Base-by-base conservation (phyloP, 1,140 invertebrate species). In the Sinella curviseta region DNA sequence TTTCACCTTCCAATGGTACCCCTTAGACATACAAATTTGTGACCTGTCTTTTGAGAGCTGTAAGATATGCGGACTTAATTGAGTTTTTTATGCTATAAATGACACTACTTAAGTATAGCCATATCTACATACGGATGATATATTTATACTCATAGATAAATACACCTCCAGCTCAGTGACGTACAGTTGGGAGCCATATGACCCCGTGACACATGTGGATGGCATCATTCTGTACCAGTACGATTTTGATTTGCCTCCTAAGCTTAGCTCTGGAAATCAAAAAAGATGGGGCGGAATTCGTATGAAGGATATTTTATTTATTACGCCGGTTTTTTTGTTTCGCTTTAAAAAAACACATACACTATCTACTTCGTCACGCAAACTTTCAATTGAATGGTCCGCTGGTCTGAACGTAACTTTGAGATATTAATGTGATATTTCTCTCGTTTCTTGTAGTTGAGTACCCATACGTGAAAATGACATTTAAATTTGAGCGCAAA, bases 401-500 rank as follows among this genome's bases (percentile, higher is more conserved):
- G n/a, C n/a, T n/a, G n/a, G n/a, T n/a, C n/a, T n/a, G n/a, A n/a
- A n/a, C n/a, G n/a, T n/a, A n/a, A n/a, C n/a, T n/a, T n/a, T n/a
- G n/a, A n/a, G n/a, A n/a, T n/a, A n/a, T n/a, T n/a, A n/a, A n/a
- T n/a, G n/a, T n/a, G n/a, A n/a, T n/a, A n/a, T n/a, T n/a, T n/a
- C 57, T 60, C 24, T 60, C 24, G 12, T 14, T n/a, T 33, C 28
- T 31, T 65, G 8, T 70, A 70, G 31, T 31, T 70, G n/a, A 30
- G 83, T 94, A 92, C 84, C 93, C 93, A 0, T 89, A 92, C 70
- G 85, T 95, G 28, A 90, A 92, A 0, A 91, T 93, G 0, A 92
- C 92, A 85, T 93, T 96, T 84, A 90, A 91, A 74, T 94, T 96
- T 82, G 92, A 94, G 84, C 89, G 94, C 24, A 92, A 94, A 86